Percentiles rank a stretch among this genome's conserved stretches.
These are phyloP conservation scores for Cylindroiulus punctatus DNA, from an alignment of 2,888 invertebrate genomes.

Conservation along the genomic window DNA sequence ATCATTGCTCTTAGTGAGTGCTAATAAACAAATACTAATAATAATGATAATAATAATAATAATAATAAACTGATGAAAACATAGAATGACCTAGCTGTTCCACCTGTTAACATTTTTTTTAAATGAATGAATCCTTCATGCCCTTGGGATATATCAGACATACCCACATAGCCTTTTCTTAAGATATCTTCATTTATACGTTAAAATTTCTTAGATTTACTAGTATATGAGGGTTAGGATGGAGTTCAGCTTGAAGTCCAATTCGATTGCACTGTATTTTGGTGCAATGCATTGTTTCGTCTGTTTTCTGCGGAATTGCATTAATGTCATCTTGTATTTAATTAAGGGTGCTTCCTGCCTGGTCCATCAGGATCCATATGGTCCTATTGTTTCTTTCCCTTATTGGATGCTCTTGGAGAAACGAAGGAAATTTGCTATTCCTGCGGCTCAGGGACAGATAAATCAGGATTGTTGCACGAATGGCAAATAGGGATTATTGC, in stretches of 20 bases:
- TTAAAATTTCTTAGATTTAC: neutral
- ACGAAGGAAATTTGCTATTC: constrained; percentile 40
- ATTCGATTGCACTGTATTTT: neutral
- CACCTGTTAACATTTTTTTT: too few relatives aligned
- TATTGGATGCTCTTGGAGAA: constrained; percentile 31
- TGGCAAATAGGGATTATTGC: constrained; percentile 29
- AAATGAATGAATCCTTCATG: too few relatives aligned
- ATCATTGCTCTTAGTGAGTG: too few relatives aligned
- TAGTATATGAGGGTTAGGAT: neutral
- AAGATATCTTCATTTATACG: neutral
- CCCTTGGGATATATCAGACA: too few relatives aligned
- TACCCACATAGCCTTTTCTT: too few relatives aligned
- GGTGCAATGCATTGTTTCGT: constrained; percentile 37
- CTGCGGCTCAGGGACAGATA: neutral
- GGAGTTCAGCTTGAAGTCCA: neutral
- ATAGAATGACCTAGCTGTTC: too few relatives aligned
- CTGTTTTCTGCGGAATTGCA: constrained; percentile 45
- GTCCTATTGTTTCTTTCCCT: constrained; percentile 16
- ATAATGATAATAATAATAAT: too few relatives aligned
- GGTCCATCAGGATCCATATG: constrained; percentile 18
- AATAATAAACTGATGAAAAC: too few relatives aligned
- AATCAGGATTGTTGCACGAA: constrained; percentile 23
- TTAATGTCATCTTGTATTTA: constrained; percentile 36
- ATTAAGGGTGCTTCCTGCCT: constrained; percentile 44
- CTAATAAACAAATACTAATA: too few relatives aligned